Evolutionary conservation across 1,140 invertebrate species (phyloP), one percentile per base, ranked within the genome.

Genomic region (Magallana gigas): DNA sequence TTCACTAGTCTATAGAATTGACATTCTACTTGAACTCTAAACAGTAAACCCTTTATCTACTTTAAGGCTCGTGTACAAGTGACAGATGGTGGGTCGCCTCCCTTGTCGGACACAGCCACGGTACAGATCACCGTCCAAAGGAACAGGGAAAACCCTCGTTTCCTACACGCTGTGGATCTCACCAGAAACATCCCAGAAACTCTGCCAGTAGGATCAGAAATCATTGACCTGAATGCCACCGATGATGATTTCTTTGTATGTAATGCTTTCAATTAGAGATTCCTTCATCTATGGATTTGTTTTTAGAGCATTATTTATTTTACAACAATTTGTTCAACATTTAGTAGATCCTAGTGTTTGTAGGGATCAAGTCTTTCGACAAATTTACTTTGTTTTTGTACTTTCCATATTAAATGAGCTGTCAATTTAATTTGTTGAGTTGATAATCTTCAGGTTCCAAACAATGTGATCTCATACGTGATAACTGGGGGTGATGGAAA

Each of bases 91-190:
- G 93, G 93, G 48, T 90, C 85, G 7, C 93, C 93, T 9, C 83
- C 88, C 7, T 84, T 91, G 48, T 90, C 87, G 36, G 90, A 90
- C 57, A 91, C 87, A 4, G 88, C 91, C 12, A 88, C 83, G 18
- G 92, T 93, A 2, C 81, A 12, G 7, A 92, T 94, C n/a, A 91
- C 84, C 8, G 92, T 94, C 84, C 87, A 91, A 60, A 86, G 92
- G 7, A 95, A 95, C 85, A 92, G 94, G 80, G 90, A 92, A 57
- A 82, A 93, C 0, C 98, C 98, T 6, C 96, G 97, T 12, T 99
- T 98, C 92, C 14, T 36, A 3, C 87, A 88, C 59, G 11, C 16
- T 8, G 83, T 18, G 1, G 12, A 82, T 6, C 68, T 90, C 11
- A 4, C 29, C 6, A n/a, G 57, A 9, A 12, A 56, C 18, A 91